Evolutionary conservation across 2,888 invertebrate species (phyloP).

Genomic region (Lottia scabra): DNA sequence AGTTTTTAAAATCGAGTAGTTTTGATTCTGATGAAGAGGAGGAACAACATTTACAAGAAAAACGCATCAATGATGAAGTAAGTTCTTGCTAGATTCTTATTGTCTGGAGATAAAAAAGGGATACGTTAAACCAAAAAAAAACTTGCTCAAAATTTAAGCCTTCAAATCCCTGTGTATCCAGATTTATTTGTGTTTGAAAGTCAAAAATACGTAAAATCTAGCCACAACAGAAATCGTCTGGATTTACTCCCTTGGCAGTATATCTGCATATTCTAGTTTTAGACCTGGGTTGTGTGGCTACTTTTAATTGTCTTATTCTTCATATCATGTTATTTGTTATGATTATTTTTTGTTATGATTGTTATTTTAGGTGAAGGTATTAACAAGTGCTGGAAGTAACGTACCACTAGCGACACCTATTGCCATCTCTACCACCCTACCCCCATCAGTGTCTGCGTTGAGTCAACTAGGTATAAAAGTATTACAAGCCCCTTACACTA

Average conservation of each 20-base stretch:
- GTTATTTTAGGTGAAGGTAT: slow-evolving; percentile 75
- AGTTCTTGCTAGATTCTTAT: background rate
- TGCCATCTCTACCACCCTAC: slow-evolving; percentile 74
- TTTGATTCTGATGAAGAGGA: slow-evolving; percentile 76
- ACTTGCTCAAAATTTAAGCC: no score
- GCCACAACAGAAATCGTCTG: no score
- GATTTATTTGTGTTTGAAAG: no score
- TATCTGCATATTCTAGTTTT: no score
- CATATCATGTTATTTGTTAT: no score
- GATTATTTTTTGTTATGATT: background rate
- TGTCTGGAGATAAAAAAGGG: no score
- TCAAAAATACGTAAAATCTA: no score
- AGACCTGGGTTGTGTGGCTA: no score
- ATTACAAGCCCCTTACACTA: slow-evolving; percentile 36
- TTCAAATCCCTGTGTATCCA: no score
- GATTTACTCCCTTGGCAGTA: no score
- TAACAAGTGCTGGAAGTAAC: slow-evolving; percentile 71
- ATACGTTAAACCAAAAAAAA: no score
- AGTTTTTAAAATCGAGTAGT: slow-evolving; percentile 81
- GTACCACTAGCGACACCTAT: slow-evolving; percentile 72
- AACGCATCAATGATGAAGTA: slow-evolving; percentile 49
- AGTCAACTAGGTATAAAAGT: slow-evolving; percentile 57
- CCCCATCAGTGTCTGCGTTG: slow-evolving; percentile 76
- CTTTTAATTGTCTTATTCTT: no score
- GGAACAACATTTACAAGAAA: slow-evolving; percentile 52